A percentile compares a stretch with the other conserved stretches of the same genome.
phyloP scores from a whole-genome alignment of 2,113 vertebrate species.

The Oryzias celebensis region DNA sequence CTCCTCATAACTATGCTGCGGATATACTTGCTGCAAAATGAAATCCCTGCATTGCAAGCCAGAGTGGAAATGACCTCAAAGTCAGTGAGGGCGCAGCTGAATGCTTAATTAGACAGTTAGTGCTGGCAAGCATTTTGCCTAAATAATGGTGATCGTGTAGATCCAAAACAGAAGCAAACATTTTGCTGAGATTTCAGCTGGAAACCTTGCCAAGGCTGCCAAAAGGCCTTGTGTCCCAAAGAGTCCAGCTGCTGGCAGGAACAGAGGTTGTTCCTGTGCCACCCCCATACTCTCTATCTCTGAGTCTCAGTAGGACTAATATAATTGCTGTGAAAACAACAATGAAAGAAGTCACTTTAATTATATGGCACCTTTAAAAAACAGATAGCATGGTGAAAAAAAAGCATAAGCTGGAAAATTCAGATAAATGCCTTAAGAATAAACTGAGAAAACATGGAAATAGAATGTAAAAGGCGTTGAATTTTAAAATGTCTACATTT shows the following conservation, averaged over 20 bases:
- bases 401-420: too few species aligned
- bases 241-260: constrained; percentile 29
- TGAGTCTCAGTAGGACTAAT: neutral
- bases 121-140: constrained; percentile 56
- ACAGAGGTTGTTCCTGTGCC: constrained; percentile 8
- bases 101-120: constrained; percentile 67
- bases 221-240: constrained; percentile 38
- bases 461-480: too few species aligned
- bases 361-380: too few species aligned
- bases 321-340: neutral
- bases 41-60: constrained; percentile 56
- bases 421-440: too few species aligned
- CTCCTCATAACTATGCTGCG: constrained; percentile 47
- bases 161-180: constrained; percentile 62
- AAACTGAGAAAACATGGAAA: too few species aligned
- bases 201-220: constrained; percentile 43
- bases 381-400: too few species aligned
- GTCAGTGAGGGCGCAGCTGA: constrained; percentile 54
- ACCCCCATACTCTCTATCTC: constrained; percentile 2
- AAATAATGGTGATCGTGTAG: constrained; percentile 63
- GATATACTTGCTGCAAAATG: constrained; percentile 58
- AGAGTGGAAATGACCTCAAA: constrained; percentile 66
- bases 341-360: neutral
- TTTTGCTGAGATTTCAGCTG: constrained; percentile 60
- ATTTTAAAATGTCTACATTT: too few species aligned